Evolutionary conservation across 2,888 invertebrate species (phyloP), one percentile per base, ranked within the genome.

Genomic region (Leptopilina myrica): DNA sequence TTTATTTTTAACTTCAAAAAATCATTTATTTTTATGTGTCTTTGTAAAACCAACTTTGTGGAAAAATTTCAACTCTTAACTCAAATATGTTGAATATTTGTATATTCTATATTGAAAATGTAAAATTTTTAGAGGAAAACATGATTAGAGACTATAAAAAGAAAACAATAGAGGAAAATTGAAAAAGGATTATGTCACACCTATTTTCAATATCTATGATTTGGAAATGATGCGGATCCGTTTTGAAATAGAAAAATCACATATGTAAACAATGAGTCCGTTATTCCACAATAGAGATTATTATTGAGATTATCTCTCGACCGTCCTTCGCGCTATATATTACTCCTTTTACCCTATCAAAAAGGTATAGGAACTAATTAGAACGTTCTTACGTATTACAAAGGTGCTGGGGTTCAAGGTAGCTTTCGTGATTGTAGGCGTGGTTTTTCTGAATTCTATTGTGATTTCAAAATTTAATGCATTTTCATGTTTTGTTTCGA

Each of bases 401-500:
- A 64, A 76, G 76, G 76, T 76, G 64, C 76, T 76, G 76, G 76
- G n/a, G 76, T 76, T 76, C 76, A 64, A 76, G 76, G 76, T 64
- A 64, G 64, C 69, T 26, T 33, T 56, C 53, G 1, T n/a, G 49
- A 53, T 56, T 33, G 69, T 33, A 73, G 69, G 56, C 56, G 53
- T 73, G 53, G 33, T 73, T 73, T 20, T 33, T 56, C 53, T 73
- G 69, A 73, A 53, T 53, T 33, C 53, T 56, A 73, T 26, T 20
- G 26, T n/a, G 69, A 73, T 73, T 73, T 73, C 33, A 73, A 73
- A 73, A 53, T 33, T 73, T 33, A 33, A 73, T 73, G 53, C 33
- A n/a, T 33, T 73, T 73, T 73, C 33, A 33, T 9, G 14, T 8
- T 56, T 53, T 33, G 53, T 26, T 9, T 12, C 14, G 53, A 73